phyloP scores from a whole-genome alignment of 2,113 vertebrate species.

The Ptyas mucosa region DNA sequence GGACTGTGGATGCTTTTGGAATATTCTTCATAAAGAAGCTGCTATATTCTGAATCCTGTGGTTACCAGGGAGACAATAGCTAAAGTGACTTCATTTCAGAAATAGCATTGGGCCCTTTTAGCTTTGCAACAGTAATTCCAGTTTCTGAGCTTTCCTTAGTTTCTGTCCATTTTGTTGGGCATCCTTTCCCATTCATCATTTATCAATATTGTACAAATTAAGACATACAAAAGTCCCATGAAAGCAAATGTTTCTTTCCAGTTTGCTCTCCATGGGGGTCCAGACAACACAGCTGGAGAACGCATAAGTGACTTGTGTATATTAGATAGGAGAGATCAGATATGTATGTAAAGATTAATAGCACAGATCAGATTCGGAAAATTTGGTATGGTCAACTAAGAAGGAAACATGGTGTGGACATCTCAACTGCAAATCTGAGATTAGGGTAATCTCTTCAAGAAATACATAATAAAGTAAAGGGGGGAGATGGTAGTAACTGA shows the following conservation, averaged over 20 bases:
- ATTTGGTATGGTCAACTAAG: background rate
- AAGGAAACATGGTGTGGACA: background rate
- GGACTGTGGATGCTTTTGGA: background rate
- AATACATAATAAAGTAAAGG: background rate
- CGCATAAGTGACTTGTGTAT: background rate
- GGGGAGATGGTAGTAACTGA: background rate
- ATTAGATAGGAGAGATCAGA: background rate
- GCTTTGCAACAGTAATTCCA: constrained; percentile 23
- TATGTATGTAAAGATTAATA: background rate
- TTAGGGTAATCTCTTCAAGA: background rate
- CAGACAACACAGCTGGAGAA: background rate
- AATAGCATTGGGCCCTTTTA: constrained; percentile 32
- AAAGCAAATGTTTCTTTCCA: constrained; percentile 3
- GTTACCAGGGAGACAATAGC: constrained; percentile 38
- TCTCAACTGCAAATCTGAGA: background rate
- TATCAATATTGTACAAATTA: constrained; percentile 3
- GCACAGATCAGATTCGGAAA: background rate
- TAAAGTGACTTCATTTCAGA: constrained; percentile 28
- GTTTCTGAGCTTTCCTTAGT: constrained; percentile 9
- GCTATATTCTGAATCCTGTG: constrained; percentile 1
- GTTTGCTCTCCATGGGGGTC: background rate
- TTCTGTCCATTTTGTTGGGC: accelerated
- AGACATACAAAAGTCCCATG: background rate
- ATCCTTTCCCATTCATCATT: constrained; percentile 6
- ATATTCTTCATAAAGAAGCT: constrained; percentile 24